A percentile compares a stretch with the other conserved stretches of the same genome.
Conservation (phyloP, 2,888 invertebrate genomes). For the Drosophila leonis region DNA sequence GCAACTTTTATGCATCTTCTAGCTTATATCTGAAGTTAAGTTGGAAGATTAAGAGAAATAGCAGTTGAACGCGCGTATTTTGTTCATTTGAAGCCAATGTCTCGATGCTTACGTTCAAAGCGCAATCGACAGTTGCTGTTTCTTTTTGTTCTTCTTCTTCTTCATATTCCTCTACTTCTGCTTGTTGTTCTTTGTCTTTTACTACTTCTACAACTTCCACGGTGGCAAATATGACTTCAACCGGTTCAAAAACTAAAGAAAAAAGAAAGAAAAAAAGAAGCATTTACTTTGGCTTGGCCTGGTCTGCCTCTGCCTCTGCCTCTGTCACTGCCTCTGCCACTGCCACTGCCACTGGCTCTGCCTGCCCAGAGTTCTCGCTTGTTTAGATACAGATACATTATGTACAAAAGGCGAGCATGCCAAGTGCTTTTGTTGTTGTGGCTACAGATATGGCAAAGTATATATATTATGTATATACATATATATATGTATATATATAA, state of each 20-base stretch:
- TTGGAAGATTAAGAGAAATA: conserved; percentile 4
- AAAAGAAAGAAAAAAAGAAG: conserved; percentile 46
- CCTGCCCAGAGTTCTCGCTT: conserved; percentile 23
- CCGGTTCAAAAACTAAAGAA: conserved; percentile 65
- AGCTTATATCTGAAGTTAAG: not conserved
- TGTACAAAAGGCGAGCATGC: conserved; percentile 60
- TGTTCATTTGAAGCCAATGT: conserved; percentile 17
- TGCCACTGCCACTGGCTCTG: not conserved
- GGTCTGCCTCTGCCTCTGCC: not conserved
- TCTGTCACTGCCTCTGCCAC: not conserved
- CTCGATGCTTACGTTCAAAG: conserved; percentile 45
- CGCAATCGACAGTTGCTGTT: conserved; percentile 33
- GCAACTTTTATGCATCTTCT: not conserved
- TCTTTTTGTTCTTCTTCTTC: conserved; percentile 10
- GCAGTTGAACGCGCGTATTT: conserved; percentile 28
- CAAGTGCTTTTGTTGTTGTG: conserved; percentile 46
- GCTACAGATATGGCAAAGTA: conserved; percentile 40
- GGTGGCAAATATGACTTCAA: conserved; percentile 75
- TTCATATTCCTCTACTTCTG: conserved; percentile 9
- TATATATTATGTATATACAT: not conserved
- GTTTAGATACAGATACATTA: conserved; percentile 73
- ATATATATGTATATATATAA: conserved; percentile 3
- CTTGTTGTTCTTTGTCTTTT: not conserved
- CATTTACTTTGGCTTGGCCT: conserved; percentile 52
- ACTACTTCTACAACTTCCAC: conserved; percentile 40